phyloP scores from a whole-genome alignment of 1,140 invertebrate species.

The Zaprionus vittiger region DNA sequence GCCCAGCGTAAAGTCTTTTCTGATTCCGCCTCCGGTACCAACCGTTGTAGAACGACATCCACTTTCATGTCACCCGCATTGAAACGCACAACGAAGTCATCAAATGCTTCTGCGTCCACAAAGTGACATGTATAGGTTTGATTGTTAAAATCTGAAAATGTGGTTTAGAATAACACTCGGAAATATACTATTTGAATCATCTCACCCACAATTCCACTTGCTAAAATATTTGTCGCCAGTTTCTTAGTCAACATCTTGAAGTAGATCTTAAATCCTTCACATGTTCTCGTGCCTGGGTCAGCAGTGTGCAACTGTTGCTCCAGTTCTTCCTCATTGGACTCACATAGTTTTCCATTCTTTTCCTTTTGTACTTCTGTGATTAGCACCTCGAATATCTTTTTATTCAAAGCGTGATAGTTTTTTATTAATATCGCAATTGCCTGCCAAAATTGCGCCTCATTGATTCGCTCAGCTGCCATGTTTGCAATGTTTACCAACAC shows the following conservation, averaged over 20 bases:
- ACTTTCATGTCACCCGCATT: slow-evolving; percentile 28
- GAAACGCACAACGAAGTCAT: slow-evolving; percentile 53
- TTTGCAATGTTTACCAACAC: slow-evolving; percentile 43
- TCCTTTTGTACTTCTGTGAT: slow-evolving; percentile 53
- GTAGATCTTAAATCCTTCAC: slow-evolving; percentile 53
- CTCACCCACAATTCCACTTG: slow-evolving; percentile 63
- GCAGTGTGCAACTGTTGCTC: slow-evolving; percentile 8
- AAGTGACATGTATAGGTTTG: slow-evolving; percentile 59
- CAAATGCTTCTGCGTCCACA: slow-evolving; percentile 23
- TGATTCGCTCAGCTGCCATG: slow-evolving; percentile 44
- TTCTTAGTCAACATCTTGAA: slow-evolving; percentile 76
- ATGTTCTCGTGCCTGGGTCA: slow-evolving; percentile 11
- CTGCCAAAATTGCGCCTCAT: slow-evolving; percentile 70
- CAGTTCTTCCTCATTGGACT: slow-evolving; percentile 53
- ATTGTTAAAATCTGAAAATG: slow-evolving; percentile 49
- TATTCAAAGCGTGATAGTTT: slow-evolving; percentile 79
- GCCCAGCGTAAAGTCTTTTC: slow-evolving; percentile 38
- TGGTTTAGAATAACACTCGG: not conserved
- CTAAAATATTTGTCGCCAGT: slow-evolving; percentile 49
- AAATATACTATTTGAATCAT: too few relatives aligned
- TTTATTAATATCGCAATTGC: slow-evolving; percentile 67
- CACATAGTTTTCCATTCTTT: slow-evolving; percentile 27
- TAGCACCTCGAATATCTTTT: slow-evolving; percentile 72
- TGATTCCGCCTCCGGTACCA: not conserved
- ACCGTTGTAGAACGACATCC: not conserved